A percentile compares a stretch with the other conserved stretches of the same genome.
phyloP scores from a whole-genome alignment of 2,113 vertebrate species.

The Rattus norvegicus region GRCr8 NC_086022.1:19263501-19264000 shows the following conservation, averaged over 20 bases:
- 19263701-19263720: background rate
- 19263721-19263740: background rate
- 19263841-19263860: background rate
- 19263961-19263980: background rate
- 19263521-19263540: background rate
- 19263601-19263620: background rate
- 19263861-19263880: background rate
- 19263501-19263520: background rate
- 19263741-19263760: background rate
- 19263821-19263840: background rate
- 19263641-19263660: constrained; percentile 21
- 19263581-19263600: background rate
- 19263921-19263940: background rate
- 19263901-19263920: background rate
- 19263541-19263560: background rate
- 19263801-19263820: background rate
- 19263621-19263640: background rate
- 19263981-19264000: no score
- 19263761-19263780: background rate
- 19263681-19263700: background rate
- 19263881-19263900: background rate
- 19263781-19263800: background rate
- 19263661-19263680: constrained; percentile 5
- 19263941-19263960: background rate
- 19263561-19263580: background rate